Conservation (phyloP, 2,113 vertebrate species). For the Stigmatopora argus region DNA sequence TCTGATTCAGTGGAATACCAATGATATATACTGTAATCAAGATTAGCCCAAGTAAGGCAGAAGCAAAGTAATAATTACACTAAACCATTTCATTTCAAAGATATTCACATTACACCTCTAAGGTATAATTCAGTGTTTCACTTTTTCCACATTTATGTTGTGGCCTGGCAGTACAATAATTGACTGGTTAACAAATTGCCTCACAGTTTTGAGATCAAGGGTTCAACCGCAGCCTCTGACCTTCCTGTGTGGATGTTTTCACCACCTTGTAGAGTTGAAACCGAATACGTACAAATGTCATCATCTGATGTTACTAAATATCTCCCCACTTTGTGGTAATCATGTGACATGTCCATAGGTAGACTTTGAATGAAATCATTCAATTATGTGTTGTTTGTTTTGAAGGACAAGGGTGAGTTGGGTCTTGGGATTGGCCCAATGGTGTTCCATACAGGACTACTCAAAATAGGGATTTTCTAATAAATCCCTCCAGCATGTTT, state of each 20-base stretch:
- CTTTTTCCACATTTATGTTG: too few species aligned
- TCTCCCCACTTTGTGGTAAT: not conserved
- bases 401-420: slow-evolving; percentile 11
- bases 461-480: not conserved
- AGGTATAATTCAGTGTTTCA: too few species aligned
- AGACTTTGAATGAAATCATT: not conserved
- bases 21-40: too few species aligned
- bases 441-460: slow-evolving; percentile 12
- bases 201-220: too few species aligned
- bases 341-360: not conserved
- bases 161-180: too few species aligned
- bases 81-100: too few species aligned
- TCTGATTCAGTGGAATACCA: not conserved
- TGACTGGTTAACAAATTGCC: too few species aligned
- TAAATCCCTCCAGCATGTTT: not conserved
- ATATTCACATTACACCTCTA: too few species aligned
- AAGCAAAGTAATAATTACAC: too few species aligned
- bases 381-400: not conserved
- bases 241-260: not conserved
- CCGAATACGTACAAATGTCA: not conserved
- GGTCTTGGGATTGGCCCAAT: not conserved
- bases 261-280: not conserved
- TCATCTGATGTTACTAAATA: not conserved
- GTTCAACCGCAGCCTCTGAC: too few species aligned
- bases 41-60: too few species aligned